phyloP scores from a whole-genome alignment of 2,888 invertebrate genomes.

The Amaurobius ferox region DNA sequence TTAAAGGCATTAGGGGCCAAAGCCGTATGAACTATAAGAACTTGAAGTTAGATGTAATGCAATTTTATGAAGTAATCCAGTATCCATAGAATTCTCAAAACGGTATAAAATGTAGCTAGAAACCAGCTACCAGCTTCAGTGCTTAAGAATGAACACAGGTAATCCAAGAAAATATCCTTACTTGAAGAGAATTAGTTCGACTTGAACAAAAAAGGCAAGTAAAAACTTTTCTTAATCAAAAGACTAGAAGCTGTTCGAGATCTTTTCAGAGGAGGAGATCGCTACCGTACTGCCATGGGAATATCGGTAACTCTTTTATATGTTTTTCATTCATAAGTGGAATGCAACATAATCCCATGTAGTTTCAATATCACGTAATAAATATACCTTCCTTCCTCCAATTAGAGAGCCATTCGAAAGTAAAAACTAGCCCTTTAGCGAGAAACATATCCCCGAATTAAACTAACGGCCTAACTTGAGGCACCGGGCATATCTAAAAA shows the following conservation, averaged over 20 bases:
- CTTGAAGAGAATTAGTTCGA: background rate
- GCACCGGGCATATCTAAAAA: conserved; percentile 4
- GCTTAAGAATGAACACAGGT: too few species aligned
- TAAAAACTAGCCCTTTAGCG: background rate
- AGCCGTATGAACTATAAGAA: too few species aligned
- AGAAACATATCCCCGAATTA: background rate
- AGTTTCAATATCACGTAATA: background rate
- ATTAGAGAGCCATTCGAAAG: background rate
- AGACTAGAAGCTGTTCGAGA: background rate
- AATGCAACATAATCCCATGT: background rate
- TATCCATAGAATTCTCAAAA: too few species aligned
- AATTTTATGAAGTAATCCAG: too few species aligned
- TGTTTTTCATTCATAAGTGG: background rate
- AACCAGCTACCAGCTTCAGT: too few species aligned
- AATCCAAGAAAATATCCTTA: background rate
- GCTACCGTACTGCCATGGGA: background rate
- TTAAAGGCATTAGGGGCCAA: too few species aligned
- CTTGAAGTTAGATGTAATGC: too few species aligned
- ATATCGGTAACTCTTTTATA: background rate
- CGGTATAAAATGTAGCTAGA: too few species aligned
- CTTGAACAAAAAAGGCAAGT: background rate
- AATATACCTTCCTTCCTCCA: background rate
- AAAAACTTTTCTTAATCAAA: background rate
- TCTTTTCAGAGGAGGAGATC: background rate
- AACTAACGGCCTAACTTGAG: background rate